Percentiles rank a stretch among this genome's conserved stretches.
phyloP scores from a whole-genome alignment of 2,888 invertebrate species.

The Amblyteles armatorius region DNA sequence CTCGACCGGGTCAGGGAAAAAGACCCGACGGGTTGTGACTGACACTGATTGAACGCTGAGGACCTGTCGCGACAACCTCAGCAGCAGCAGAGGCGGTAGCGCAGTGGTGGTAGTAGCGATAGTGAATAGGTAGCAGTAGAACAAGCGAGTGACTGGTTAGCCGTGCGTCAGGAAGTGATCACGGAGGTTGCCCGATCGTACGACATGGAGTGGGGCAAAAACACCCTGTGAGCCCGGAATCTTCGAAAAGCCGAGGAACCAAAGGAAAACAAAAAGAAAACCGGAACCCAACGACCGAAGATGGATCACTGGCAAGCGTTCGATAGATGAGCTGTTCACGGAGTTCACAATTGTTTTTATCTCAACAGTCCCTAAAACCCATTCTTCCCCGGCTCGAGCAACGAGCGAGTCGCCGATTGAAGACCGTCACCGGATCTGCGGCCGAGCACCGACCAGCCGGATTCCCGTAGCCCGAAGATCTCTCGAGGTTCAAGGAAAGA shows the following conservation, averaged over 20 bases:
- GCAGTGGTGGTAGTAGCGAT: neutral
- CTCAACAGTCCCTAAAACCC: neutral
- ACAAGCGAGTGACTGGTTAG: slow-evolving; percentile 27
- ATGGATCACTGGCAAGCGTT: neutral
- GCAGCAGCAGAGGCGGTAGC: neutral
- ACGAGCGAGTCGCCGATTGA: neutral
- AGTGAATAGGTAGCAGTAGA: neutral
- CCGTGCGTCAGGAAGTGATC: slow-evolving; percentile 60
- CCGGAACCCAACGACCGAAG: neutral
- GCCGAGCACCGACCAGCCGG: neutral
- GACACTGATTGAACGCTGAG: slow-evolving; percentile 42
- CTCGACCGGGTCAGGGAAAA: slow-evolving; percentile 25
- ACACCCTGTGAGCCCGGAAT: neutral
- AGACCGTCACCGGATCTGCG: neutral
- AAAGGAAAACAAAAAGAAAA: neutral
- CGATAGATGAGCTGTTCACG: neutral
- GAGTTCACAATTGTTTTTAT: neutral
- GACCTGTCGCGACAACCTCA: slow-evolving; percentile 18
- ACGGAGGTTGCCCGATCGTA: slow-evolving; percentile 13
- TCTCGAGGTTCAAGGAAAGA: neutral
- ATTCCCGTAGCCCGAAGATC: neutral
- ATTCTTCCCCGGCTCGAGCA: neutral
- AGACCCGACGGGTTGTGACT: slow-evolving; percentile 43
- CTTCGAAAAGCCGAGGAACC: slow-evolving; percentile 7
- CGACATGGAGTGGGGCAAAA: slow-evolving; percentile 44